phyloP scores from a whole-genome alignment of 2,113 vertebrate species.

The Dicerorhinus sumatrensis region DNA sequence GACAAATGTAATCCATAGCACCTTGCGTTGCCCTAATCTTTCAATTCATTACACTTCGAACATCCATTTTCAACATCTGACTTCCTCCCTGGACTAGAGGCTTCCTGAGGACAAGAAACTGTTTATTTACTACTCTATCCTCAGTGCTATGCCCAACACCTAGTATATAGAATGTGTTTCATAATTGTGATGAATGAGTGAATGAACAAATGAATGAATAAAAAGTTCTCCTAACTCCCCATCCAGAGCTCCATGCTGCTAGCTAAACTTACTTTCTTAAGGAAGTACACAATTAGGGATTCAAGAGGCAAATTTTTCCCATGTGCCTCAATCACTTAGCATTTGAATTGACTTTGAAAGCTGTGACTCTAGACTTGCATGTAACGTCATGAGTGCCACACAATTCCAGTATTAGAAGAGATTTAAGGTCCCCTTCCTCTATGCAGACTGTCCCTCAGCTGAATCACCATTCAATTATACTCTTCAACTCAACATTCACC shows the following conservation, averaged over 20 bases:
- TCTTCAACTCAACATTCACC: background rate
- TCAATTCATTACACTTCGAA: background rate
- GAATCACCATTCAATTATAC: background rate
- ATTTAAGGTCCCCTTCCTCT: background rate
- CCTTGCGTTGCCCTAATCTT: background rate
- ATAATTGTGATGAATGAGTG: background rate
- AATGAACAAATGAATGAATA: background rate
- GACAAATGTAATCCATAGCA: background rate
- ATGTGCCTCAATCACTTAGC: accelerated
- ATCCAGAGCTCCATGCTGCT: background rate
- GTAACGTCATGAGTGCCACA: background rate
- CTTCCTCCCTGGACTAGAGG: background rate
- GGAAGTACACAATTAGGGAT: background rate
- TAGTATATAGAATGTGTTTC: background rate
- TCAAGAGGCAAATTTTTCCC: background rate
- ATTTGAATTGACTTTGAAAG: background rate
- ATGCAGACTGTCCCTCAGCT: background rate
- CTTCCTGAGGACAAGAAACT: background rate
- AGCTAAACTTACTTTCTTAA: background rate
- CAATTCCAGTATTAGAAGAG: background rate
- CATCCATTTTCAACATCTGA: background rate
- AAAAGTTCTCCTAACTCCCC: background rate
- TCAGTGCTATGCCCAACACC: background rate
- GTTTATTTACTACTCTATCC: background rate
- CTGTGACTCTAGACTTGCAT: background rate